Evolutionary conservation across 2,113 vertebrate genomes (phyloP).

Genomic region (Epinephelus lanceolatus): DNA sequence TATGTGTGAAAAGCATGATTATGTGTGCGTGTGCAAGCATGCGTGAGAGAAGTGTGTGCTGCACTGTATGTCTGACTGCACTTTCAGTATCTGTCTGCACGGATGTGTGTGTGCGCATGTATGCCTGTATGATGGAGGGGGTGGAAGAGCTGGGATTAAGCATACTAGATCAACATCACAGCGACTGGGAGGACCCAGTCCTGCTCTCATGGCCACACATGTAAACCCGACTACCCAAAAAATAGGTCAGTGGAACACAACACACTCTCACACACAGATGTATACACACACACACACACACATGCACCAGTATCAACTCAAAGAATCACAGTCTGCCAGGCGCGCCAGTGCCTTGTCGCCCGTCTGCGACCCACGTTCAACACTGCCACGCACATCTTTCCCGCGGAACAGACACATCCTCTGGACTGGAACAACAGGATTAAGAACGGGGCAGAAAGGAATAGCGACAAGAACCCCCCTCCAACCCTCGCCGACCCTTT

Average conservation of each 20-base stretch:
- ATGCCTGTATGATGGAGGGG: conserved; percentile 61
- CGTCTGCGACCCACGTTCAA: conserved; percentile 66
- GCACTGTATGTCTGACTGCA: conserved; percentile 62
- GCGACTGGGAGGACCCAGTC: conserved; percentile 75
- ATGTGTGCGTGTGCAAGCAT: conserved; percentile 52
- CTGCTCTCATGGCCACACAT: conserved; percentile 78
- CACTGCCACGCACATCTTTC: conserved; percentile 58
- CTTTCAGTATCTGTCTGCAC: conserved; percentile 56
- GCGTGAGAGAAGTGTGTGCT: conserved; percentile 56
- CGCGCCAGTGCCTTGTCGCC: conserved; percentile 56
- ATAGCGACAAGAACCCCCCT: conserved; percentile 21
- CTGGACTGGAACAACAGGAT: conserved; percentile 79
- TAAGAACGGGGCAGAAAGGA: conserved; percentile 55
- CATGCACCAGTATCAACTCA: conserved; percentile 74
- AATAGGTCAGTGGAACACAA: conserved; percentile 89
- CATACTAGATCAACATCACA: conserved; percentile 80
- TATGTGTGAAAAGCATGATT: conserved; percentile 46
- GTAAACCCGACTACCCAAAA: conserved; percentile 76
- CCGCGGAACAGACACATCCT: conserved; percentile 67
- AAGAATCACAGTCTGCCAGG: conserved; percentile 70
- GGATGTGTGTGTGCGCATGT: conserved; percentile 50
- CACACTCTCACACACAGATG: conserved; percentile 51
- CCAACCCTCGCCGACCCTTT: conserved; percentile 2
- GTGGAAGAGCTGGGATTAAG: conserved; percentile 77
- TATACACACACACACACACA: conserved; percentile 14